Conservation (phyloP, 2,888 invertebrate species). For the Melitaea athalia region DNA sequence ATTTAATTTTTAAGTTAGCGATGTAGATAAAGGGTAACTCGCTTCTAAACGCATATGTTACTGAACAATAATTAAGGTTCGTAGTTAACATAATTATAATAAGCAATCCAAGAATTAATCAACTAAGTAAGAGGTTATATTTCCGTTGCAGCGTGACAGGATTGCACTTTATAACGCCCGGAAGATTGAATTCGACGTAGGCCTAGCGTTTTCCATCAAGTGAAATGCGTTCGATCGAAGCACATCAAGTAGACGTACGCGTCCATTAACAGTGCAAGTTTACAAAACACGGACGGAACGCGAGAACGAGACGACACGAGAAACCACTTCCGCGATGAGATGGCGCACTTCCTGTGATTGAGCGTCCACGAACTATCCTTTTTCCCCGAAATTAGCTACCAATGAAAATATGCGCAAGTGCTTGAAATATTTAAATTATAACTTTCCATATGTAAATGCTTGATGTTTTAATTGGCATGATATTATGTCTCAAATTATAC, state of each 20-base stretch:
- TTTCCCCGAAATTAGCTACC: constrained; percentile 54
- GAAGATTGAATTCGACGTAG: constrained; percentile 43
- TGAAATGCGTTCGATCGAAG: constrained; percentile 65
- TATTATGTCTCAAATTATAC: not conserved
- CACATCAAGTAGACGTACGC: constrained; percentile 62
- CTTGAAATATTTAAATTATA: constrained; percentile 41
- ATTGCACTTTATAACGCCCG: constrained; percentile 37
- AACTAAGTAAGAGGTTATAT: constrained; percentile 18
- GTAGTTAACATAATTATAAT: not conserved
- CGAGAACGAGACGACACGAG: constrained; percentile 69
- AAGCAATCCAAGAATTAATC: constrained; percentile 18
- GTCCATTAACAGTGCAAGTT: constrained; percentile 70
- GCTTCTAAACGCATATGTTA: no score
- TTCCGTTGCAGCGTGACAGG: constrained; percentile 22
- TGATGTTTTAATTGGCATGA: not conserved
- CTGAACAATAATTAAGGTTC: not conserved
- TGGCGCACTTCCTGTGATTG: constrained; percentile 83
- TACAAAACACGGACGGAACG: constrained; percentile 58
- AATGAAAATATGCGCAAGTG: constrained; percentile 49
- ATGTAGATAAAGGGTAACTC: no score
- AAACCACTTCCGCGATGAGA: constrained; percentile 83
- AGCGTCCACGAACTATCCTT: constrained; percentile 57
- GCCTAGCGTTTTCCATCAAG: constrained; percentile 53
- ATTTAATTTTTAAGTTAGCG: no score
- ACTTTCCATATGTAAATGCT: no score